Conservation (phyloP, 2,888 invertebrate genomes). For the Ethmia dodecea region DNA sequence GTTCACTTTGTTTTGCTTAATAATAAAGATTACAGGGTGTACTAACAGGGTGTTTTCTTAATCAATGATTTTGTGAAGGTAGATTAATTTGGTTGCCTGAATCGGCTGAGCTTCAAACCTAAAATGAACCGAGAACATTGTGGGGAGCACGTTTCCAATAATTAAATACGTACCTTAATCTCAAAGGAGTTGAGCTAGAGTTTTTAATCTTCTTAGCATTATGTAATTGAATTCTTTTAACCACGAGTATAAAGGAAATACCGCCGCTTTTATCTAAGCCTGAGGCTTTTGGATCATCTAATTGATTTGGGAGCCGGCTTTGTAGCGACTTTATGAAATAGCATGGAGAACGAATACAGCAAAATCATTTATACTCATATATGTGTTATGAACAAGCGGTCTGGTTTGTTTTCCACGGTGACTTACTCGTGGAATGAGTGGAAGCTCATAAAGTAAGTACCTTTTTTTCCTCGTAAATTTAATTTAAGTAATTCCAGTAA, state of each 20-base stretch:
- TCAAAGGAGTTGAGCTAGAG: conserved; percentile 65
- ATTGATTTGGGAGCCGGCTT: conserved; percentile 55
- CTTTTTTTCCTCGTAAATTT: no score
- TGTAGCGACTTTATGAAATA: conserved; percentile 39
- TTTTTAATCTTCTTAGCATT: conserved; percentile 68
- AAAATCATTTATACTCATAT: no score
- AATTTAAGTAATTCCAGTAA: no score
- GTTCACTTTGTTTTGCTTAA: no score
- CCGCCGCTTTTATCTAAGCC: conserved; percentile 59
- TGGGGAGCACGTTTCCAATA: conserved; percentile 44
- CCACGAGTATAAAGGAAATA: conserved; percentile 63
- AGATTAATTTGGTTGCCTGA: conserved; percentile 12
- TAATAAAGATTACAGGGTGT: no score
- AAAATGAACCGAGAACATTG: conserved; percentile 33
- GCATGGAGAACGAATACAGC: conserved; percentile 23
- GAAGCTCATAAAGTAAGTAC: no score
- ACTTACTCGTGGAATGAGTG: no score
- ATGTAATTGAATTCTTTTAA: conserved; percentile 73
- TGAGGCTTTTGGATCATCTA: conserved; percentile 54
- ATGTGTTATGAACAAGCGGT: conserved; percentile 10
- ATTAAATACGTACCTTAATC: conserved; percentile 54
- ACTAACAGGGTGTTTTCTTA: no score
- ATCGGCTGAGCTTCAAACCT: conserved; percentile 30
- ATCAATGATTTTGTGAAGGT: not conserved
- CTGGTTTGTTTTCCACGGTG: conserved; percentile 6